A percentile compares a stretch with the other conserved stretches of the same genome.
phyloP scores from a whole-genome alignment of 2,797 vertebrate species.

The Sebastiscus albofasciatus region DNA sequence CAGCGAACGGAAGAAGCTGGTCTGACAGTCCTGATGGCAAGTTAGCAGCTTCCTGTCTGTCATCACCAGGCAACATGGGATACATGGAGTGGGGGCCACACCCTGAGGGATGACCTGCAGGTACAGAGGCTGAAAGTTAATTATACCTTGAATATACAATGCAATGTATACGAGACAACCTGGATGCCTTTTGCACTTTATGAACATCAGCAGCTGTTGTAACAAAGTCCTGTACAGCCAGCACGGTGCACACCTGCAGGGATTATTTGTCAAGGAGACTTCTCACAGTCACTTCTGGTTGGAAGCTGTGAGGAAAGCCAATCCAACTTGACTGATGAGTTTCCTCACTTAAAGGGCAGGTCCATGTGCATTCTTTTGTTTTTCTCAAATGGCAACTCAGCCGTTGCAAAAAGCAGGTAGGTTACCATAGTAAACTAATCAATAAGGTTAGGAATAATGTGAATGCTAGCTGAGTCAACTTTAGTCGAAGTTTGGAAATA shows the following conservation, averaged over 20 bases:
- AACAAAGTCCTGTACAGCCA: not conserved
- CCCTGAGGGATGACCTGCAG: conserved; percentile 93
- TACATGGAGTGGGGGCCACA: conserved; percentile 87
- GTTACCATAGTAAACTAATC: no score
- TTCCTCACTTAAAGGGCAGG: not conserved
- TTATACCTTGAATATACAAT: not conserved
- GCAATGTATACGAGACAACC: not conserved
- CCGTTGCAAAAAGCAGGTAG: no score
- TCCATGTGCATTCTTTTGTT: no score
- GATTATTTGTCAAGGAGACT: not conserved
- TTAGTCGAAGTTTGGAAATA: no score
- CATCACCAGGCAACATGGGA: conserved; percentile 96
- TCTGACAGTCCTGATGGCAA: conserved; percentile 98
- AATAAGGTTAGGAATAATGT: no score
- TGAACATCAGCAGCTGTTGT: not conserved
- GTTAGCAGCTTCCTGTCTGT: conserved; percentile 89
- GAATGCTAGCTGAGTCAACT: no score
- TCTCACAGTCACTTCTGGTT: not conserved
- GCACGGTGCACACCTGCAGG: not conserved
- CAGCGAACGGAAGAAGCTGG: conserved; percentile 95
- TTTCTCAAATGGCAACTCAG: no score
- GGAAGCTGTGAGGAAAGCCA: not conserved
- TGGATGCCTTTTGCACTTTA: not conserved
- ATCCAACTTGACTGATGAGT: not conserved
- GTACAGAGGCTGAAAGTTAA: not conserved